A percentile compares a stretch with the other conserved stretches of the same genome.
Evolutionary conservation across 2,113 vertebrate species (phyloP).

Genomic region (Muntiacus muntjak): DNA sequence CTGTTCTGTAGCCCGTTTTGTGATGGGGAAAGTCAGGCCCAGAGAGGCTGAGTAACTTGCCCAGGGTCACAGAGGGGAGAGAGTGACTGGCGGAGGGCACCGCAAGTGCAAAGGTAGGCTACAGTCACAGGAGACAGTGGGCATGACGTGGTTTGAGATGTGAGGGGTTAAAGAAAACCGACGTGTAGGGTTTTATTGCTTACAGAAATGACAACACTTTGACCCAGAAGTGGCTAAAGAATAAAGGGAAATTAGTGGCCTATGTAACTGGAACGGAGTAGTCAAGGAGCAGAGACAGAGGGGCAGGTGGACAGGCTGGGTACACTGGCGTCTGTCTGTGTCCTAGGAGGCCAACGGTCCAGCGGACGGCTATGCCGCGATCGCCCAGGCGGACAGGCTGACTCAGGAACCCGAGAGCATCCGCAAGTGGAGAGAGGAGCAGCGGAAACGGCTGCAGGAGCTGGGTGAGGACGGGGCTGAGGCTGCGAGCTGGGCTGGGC

Average conservation of each 20-base stretch:
- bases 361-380: slow-evolving; percentile 91
- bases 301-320: not conserved
- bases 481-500: not conserved
- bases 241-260: not conserved
- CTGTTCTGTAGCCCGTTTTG: not conserved
- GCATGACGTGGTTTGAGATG: not conserved
- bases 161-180: not conserved
- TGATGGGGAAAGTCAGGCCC: not conserved
- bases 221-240: not conserved
- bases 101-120: not conserved
- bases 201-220: not conserved
- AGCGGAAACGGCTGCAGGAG: slow-evolving; percentile 91
- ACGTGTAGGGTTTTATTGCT: not conserved
- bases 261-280: not conserved
- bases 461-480: slow-evolving; percentile 83
- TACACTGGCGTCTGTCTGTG: not conserved
- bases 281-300: not conserved
- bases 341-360: slow-evolving; percentile 91
- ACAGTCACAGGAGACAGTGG: not conserved
- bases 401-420: slow-evolving; percentile 97
- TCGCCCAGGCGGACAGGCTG: slow-evolving; percentile 91
- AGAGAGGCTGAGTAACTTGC: not conserved
- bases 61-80: not conserved
- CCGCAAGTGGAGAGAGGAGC: slow-evolving; percentile 97
- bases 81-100: not conserved